Evolutionary conservation across 2,797 vertebrate species (phyloP).

Genomic region (Acridotheres tristis): DNA sequence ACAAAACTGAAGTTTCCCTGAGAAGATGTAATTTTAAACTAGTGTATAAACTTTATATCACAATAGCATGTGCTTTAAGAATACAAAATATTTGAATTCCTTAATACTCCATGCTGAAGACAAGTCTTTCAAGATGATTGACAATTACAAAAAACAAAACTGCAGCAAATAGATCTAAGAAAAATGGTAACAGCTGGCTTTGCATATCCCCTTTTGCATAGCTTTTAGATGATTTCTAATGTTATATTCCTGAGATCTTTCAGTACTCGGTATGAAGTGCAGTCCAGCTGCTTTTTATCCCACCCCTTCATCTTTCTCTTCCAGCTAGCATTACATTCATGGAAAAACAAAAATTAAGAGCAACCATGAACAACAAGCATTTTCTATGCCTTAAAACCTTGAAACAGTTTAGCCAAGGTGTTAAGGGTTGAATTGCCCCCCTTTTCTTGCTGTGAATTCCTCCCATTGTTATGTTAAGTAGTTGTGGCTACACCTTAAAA

Average conservation of each 20-base stretch:
- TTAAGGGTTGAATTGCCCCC: no score
- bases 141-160: background rate
- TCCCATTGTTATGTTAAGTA: no score
- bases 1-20: conserved; percentile 63
- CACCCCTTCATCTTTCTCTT: background rate
- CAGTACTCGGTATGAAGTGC: background rate
- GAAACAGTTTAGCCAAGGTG: background rate
- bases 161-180: background rate
- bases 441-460: no score
- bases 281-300: background rate
- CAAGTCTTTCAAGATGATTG: background rate
- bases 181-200: conserved; percentile 20
- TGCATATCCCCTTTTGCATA: conserved; percentile 30
- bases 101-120: background rate
- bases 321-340: background rate
- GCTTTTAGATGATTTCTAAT: background rate
- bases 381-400: background rate
- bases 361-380: background rate
- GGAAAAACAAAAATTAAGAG: background rate
- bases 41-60: background rate
- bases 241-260: conserved; percentile 62
- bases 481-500: no score
- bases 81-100: background rate
- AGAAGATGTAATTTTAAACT: conserved; percentile 38
- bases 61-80: background rate